phyloP scores from a whole-genome alignment of 2,888 invertebrate species.

The Rhopalosiphum nymphaeae region DNA sequence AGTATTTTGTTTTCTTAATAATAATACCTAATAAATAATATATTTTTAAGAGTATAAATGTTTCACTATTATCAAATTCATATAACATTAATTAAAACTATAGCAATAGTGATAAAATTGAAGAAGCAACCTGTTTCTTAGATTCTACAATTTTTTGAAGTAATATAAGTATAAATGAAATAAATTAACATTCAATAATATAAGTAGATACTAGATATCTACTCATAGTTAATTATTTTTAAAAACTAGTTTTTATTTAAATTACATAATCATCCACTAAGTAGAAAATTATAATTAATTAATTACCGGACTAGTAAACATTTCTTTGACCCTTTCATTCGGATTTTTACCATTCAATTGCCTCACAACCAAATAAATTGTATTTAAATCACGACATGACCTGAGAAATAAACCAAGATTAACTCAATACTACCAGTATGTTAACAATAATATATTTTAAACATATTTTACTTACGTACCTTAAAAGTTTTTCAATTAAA shows the following conservation, averaged over 20 bases:
- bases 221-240: not conserved
- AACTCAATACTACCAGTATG: not conserved
- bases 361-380: conserved; percentile 56
- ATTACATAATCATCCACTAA: not conserved
- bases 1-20: too few relatives aligned
- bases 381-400: conserved; percentile 58
- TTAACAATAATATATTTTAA: not conserved
- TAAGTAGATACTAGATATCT: not conserved
- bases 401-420: conserved; percentile 34
- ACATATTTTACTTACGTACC: conserved; percentile 69
- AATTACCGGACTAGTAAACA: conserved; percentile 63
- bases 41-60: not conserved
- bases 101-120: not conserved
- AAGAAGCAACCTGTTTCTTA: too few relatives aligned
- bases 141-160: not conserved
- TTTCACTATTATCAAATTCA: not conserved
- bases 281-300: not conserved
- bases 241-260: not conserved
- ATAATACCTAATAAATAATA: not conserved
- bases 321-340: conserved; percentile 59
- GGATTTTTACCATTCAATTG: conserved; percentile 44
- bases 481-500: conserved; percentile 77
- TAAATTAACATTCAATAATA: not conserved
- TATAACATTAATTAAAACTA: not conserved
- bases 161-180: not conserved